Conservation (phyloP, 2,888 invertebrate species). For the Ceraclea dissimilis region DNA sequence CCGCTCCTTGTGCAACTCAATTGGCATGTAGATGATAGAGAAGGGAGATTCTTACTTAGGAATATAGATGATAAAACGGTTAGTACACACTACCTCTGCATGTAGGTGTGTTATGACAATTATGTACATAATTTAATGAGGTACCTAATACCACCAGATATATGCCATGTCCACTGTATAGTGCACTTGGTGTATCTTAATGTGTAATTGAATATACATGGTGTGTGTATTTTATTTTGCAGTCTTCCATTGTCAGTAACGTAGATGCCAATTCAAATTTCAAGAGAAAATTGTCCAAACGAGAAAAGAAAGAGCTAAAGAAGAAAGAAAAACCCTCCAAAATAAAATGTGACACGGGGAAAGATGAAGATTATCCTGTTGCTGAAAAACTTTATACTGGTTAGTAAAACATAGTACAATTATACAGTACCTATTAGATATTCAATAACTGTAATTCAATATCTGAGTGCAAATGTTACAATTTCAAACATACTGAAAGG, state of each 20-base stretch:
- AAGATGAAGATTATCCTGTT: slow-evolving; percentile 67
- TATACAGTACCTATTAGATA: not conserved
- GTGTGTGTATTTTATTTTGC: too few relatives aligned
- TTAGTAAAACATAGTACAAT: slow-evolving; percentile 32
- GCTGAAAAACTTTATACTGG: slow-evolving; percentile 90
- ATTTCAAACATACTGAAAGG: not conserved
- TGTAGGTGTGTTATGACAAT: too few relatives aligned
- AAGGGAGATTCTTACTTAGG: slow-evolving; percentile 91
- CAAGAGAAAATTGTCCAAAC: slow-evolving; percentile 88
- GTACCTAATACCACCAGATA: too few relatives aligned
- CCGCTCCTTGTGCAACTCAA: slow-evolving; percentile 95
- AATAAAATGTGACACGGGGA: slow-evolving; percentile 60
- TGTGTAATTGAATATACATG: too few relatives aligned
- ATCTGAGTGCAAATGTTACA: too few relatives aligned
- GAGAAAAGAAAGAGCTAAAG: slow-evolving; percentile 96
- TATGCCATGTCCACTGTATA: too few relatives aligned
- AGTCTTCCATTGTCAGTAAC: slow-evolving; percentile 59
- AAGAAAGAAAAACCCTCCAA: slow-evolving; percentile 85
- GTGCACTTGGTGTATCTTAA: too few relatives aligned
- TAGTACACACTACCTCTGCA: too few relatives aligned
- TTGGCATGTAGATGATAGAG: slow-evolving; percentile 98
- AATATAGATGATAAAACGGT: slow-evolving; percentile 81
- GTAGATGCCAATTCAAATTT: slow-evolving; percentile 76
- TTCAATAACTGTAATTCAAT: too few relatives aligned
- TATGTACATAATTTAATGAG: not conserved